phyloP scores from a whole-genome alignment of 2,113 vertebrate species.

The Pelecanoides urinatrix region DNA sequence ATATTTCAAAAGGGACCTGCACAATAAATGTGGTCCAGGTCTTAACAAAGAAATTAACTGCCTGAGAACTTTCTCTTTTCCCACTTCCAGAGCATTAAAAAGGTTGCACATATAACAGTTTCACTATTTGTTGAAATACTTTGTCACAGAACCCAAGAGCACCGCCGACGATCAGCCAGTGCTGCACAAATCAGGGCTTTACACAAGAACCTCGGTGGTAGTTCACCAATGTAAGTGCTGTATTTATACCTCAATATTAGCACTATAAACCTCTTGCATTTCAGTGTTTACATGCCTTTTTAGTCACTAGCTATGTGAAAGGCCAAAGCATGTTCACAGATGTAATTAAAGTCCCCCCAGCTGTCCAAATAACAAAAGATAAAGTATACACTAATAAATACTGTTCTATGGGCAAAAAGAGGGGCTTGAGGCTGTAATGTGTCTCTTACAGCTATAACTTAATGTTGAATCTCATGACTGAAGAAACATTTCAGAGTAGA shows the following conservation, averaged over 20 bases:
- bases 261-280: background rate
- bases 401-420: background rate
- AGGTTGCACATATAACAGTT: background rate
- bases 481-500: background rate
- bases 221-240: background rate
- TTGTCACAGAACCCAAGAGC: background rate
- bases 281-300: background rate
- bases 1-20: background rate
- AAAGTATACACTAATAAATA: background rate
- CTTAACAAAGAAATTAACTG: background rate
- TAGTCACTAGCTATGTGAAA: background rate
- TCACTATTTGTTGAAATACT: background rate
- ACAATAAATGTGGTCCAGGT: background rate
- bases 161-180: background rate
- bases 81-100: background rate
- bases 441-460: background rate
- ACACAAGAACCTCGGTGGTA: accelerated
- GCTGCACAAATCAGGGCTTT: background rate
- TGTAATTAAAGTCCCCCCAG: background rate
- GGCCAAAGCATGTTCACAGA: background rate
- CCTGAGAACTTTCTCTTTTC: background rate
- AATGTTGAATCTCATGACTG: background rate
- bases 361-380: background rate
- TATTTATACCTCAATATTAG: background rate
- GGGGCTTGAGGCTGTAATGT: background rate